Evolutionary conservation across 2,113 vertebrate species (phyloP), one percentile per base, ranked within the genome.

Genomic region (Maccullochella peelii): DNA sequence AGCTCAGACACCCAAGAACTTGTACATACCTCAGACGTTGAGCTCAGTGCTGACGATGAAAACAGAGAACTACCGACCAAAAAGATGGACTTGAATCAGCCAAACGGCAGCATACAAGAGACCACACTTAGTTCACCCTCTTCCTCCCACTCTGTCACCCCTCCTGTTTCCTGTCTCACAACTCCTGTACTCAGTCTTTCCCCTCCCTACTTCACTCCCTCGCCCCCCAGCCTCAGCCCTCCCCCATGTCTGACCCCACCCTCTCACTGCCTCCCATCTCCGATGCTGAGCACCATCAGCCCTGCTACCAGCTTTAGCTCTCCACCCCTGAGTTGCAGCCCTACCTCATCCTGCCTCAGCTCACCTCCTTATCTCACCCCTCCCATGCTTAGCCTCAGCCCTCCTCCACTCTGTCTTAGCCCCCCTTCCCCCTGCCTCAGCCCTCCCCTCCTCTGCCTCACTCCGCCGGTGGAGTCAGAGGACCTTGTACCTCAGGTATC

Each of bases 331-430:
- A 93, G 90, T 73, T 89, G 93, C 77, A 93, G 94, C 73, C 94
- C 93, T 36, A 92, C 93, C 50, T 94, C 94, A 0, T 94, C 93
- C 47, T 86, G 89, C 72, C 91, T 95, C 76, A 93, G 92, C 82
- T 93, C 94, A 21, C 92, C 93, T 76, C 86, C 92, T 21, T 93
- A 93, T 83, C 92, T 94, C 68, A 94, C 94, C 50, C 94, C 93
- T 10, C 91, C 93, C 1, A 89, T 91, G 90, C 93, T 93, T 10
- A 93, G 91, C 88, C 92, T 92, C 58, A 93, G 90, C 84, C 92
- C 94, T 62, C 88, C 94, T 42, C 93, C 93, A 1, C 79, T 87
- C 44, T 94, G 89, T 73, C 83, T 83, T 2, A 93, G 82, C 50
- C 90, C 93, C 0, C 92, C 93, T 23, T 88, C 91, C 21, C 90